Evolutionary conservation across 1,140 invertebrate genomes (phyloP).

Genomic region (Ips typographus): DNA sequence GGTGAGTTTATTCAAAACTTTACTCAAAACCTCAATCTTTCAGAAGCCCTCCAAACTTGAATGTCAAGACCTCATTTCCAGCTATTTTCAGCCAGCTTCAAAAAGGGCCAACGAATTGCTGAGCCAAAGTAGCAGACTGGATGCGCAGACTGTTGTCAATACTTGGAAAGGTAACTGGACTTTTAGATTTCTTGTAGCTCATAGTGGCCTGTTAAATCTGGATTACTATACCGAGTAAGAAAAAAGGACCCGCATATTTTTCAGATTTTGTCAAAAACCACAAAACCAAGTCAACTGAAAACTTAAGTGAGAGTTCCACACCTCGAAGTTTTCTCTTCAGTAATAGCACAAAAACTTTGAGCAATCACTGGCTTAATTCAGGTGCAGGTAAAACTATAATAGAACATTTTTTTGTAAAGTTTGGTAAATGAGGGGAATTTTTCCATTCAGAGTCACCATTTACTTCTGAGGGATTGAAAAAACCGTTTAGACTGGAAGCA

Average conservation of each 20-base stretch:
- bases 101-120: constrained; percentile 63
- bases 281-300: constrained; percentile 37
- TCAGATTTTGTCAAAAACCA: constrained; percentile 47
- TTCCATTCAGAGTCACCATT: constrained; percentile 24
- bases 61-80: constrained; percentile 66
- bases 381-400: constrained; percentile 18
- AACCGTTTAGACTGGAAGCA: constrained; percentile 47
- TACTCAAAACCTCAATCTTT: neutral
- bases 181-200: neutral
- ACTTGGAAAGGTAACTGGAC: constrained; percentile 55
- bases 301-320: constrained; percentile 7
- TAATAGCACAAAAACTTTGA: neutral
- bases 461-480: constrained; percentile 35
- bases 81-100: constrained; percentile 66
- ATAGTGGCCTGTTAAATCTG: constrained; percentile 13
- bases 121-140: constrained; percentile 53
- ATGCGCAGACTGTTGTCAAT: constrained; percentile 54
- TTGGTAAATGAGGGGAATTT: neutral
- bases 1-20: too few relatives aligned
- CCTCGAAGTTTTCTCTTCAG: too few relatives aligned
- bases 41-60: constrained; percentile 63
- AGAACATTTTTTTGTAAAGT: constrained; percentile 11
- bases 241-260: constrained; percentile 39
- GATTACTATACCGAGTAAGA: constrained; percentile 15
- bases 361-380: constrained; percentile 20